phyloP scores from a whole-genome alignment of 2,113 vertebrate species.

The Spilogale gracilis region DNA sequence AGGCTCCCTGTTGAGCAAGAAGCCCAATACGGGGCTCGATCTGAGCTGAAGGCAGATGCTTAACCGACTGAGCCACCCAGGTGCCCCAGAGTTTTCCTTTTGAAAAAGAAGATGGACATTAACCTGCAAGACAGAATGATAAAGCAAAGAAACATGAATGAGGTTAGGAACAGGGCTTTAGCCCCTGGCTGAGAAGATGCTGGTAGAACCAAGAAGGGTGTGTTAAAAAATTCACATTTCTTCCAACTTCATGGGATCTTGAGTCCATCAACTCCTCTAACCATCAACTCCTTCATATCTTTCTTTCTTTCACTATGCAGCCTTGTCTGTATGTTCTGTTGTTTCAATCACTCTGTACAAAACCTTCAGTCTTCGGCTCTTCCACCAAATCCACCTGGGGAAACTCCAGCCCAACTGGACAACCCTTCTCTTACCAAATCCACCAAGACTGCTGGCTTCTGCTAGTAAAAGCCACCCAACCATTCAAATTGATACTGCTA shows the following conservation, averaged over 20 bases:
- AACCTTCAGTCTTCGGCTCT: neutral
- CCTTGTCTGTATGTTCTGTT: neutral
- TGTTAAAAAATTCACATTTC: neutral
- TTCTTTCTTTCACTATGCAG: neutral
- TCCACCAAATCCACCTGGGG: neutral
- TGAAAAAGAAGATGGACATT: slow-evolving; percentile 12
- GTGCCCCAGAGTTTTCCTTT: neutral
- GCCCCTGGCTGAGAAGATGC: neutral
- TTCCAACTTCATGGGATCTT: neutral
- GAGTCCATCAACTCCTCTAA: neutral
- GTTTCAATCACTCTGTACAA: neutral
- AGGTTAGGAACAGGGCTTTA: neutral
- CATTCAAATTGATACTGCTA: neutral
- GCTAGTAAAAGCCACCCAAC: neutral
- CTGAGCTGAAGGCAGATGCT: neutral
- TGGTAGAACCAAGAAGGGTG: neutral
- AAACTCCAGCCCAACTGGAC: neutral
- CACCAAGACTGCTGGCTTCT: neutral
- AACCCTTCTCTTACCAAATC: neutral
- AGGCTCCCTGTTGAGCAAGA: neutral
- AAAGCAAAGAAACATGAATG: neutral
- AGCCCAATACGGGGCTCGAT: neutral
- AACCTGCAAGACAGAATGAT: neutral
- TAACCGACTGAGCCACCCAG: neutral
- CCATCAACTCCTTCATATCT: neutral